Evolutionary conservation across 2,888 invertebrate species (phyloP).

Genomic region (Chalcis sispes): DNA sequence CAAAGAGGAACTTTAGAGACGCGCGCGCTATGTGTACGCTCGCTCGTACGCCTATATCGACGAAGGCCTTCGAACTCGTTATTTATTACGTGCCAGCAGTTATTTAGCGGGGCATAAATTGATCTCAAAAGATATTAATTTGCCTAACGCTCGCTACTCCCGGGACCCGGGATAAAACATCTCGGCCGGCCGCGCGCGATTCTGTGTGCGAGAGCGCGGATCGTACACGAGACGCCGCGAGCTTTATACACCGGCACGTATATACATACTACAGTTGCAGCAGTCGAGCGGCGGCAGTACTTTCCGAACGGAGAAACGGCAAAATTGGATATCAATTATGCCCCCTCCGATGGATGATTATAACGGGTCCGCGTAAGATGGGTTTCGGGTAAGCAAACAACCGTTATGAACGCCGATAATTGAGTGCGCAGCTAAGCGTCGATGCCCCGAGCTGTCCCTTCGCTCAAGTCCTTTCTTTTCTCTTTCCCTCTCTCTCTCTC

Average conservation of each 20-base stretch:
- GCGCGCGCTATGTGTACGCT: not conserved
- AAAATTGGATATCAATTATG: constrained; percentile 68
- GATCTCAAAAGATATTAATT: constrained; percentile 57
- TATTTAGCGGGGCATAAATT: constrained; percentile 57
- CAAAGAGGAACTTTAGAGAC: constrained; percentile 38
- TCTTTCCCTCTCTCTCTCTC: not conserved
- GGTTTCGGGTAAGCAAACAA: constrained; percentile 67
- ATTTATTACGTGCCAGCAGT: constrained; percentile 57
- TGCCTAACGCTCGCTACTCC: constrained; percentile 43
- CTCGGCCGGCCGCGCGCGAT: no score
- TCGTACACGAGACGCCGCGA: constrained; percentile 33
- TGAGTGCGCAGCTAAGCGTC: constrained; percentile 60
- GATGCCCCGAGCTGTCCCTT: constrained; percentile 52
- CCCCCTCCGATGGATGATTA: constrained; percentile 64
- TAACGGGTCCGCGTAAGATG: constrained; percentile 63
- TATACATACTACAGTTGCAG: not conserved
- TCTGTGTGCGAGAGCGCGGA: not conserved
- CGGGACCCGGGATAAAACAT: not conserved
- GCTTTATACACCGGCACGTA: constrained; percentile 19
- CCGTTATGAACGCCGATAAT: constrained; percentile 67
- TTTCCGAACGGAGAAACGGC: constrained; percentile 50
- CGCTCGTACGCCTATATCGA: not conserved
- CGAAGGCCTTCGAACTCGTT: constrained; percentile 20
- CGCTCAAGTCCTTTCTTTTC: constrained; percentile 18
- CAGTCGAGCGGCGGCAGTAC: constrained; percentile 38